Conservation (phyloP, 2,888 invertebrate genomes). For the Oconnorella tubifera region DNA sequence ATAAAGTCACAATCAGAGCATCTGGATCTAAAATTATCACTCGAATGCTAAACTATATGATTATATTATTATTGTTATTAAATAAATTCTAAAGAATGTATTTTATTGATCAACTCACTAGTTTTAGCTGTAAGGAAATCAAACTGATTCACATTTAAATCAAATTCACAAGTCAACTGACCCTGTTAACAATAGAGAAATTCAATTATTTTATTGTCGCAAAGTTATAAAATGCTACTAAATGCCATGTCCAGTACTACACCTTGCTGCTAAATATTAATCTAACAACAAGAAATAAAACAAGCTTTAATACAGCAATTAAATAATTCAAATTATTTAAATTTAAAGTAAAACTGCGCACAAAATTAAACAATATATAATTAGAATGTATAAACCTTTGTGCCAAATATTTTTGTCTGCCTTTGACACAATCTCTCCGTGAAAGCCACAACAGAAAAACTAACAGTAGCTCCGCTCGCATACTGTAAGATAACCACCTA, state of each 20-base stretch:
- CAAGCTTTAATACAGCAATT: not conserved
- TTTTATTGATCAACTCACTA: too few species aligned
- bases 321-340: not conserved
- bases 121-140: conserved; percentile 43
- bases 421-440: conserved; percentile 52
- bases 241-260: too few species aligned
- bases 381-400: too few species aligned
- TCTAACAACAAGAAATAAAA: too few species aligned
- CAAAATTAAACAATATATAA: conserved; percentile 14
- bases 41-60: not conserved
- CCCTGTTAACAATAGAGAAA: too few species aligned
- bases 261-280: too few species aligned
- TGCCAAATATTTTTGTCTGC: conserved; percentile 56
- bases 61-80: not conserved
- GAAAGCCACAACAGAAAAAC: conserved; percentile 56
- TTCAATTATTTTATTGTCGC: too few species aligned
- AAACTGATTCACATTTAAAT: conserved; percentile 37
- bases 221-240: too few species aligned
- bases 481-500: conserved; percentile 57
- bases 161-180: conserved; percentile 43
- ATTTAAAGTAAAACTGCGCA: not conserved
- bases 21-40: too few species aligned
- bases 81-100: not conserved
- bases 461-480: conserved; percentile 54
- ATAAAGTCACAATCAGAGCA: too few species aligned